Percentiles rank a stretch among this genome's conserved stretches.
These are phyloP conservation scores for Meriones unguiculatus DNA, from an alignment of 2,113 vertebrate genomes.

Conservation along the genomic window DNA sequence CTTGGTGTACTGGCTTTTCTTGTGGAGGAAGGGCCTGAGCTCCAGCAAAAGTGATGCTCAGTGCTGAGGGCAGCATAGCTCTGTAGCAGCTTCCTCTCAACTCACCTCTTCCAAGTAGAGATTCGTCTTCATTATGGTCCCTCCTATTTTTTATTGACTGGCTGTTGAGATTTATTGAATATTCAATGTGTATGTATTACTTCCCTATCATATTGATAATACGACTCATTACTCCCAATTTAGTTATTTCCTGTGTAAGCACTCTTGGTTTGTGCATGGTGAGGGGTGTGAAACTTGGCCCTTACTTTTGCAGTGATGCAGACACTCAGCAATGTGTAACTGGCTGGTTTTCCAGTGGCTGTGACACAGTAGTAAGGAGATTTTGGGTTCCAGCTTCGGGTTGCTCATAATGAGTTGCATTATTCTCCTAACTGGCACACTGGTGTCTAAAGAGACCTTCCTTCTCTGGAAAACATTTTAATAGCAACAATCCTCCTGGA, in stretches of 20 bases:
- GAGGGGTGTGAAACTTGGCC: neutral
- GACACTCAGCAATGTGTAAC: neutral
- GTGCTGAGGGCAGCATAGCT: slow-evolving; percentile 64
- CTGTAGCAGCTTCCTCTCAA: neutral
- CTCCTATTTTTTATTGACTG: slow-evolving; percentile 68
- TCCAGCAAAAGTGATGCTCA: neutral
- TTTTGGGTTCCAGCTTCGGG: neutral
- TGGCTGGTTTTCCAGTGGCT: neutral
- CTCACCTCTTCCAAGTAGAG: slow-evolving; percentile 25
- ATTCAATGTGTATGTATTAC: slow-evolving; percentile 62
- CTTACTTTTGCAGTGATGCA: slow-evolving; percentile 19
- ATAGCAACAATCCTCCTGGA: neutral
- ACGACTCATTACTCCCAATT: slow-evolving; percentile 54
- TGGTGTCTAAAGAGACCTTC: neutral
- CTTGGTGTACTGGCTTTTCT: neutral
- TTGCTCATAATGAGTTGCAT: neutral
- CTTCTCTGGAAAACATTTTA: neutral
- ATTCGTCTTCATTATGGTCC: slow-evolving; percentile 45
- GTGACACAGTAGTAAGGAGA: neutral
- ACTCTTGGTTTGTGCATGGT: neutral
- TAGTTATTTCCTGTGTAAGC: slow-evolving; percentile 65
- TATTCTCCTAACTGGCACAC: neutral
- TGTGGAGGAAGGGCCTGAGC: neutral
- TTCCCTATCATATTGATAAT: slow-evolving; percentile 55
- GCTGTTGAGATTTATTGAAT: slow-evolving; percentile 76